Evolutionary conservation across 2,113 vertebrate species (phyloP).

Genomic region (Meleagris gallopavo): DNA sequence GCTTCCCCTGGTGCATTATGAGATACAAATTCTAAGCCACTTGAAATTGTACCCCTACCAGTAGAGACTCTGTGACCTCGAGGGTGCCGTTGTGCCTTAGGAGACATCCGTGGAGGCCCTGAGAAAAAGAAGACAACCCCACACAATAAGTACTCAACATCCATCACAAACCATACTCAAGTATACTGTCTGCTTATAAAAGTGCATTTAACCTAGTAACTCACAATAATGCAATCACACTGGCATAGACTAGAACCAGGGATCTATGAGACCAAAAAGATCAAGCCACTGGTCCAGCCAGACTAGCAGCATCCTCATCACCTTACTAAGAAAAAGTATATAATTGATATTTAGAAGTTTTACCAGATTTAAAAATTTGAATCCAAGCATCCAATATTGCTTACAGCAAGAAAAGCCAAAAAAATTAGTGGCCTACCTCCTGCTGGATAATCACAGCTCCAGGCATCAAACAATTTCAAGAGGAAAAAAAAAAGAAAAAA

Average conservation of each 20-base stretch:
- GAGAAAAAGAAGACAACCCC: slow-evolving; percentile 69
- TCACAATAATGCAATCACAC: not conserved
- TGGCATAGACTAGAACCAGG: not conserved
- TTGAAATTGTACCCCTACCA: slow-evolving; percentile 88
- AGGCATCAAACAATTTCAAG: not conserved
- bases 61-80: slow-evolving; percentile 92
- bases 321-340: not conserved
- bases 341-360: not conserved
- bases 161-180: not conserved
- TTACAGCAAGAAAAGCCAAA: not conserved
- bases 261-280: not conserved
- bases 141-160: slow-evolving; percentile 48
- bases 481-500: not conserved
- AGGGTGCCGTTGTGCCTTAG: slow-evolving; percentile 96
- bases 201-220: not conserved
- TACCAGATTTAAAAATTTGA: not conserved
- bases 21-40: slow-evolving; percentile 90
- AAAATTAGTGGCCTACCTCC: not conserved
- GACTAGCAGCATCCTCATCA: not conserved
- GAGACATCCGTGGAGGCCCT: slow-evolving; percentile 99
- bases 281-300: slow-evolving; percentile 30
- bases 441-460: not conserved
- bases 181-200: not conserved
- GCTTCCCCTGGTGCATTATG: slow-evolving; percentile 90
- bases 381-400: not conserved